Conservation (phyloP, 2,888 invertebrate genomes). For the Drosophila infuscata region DNA sequence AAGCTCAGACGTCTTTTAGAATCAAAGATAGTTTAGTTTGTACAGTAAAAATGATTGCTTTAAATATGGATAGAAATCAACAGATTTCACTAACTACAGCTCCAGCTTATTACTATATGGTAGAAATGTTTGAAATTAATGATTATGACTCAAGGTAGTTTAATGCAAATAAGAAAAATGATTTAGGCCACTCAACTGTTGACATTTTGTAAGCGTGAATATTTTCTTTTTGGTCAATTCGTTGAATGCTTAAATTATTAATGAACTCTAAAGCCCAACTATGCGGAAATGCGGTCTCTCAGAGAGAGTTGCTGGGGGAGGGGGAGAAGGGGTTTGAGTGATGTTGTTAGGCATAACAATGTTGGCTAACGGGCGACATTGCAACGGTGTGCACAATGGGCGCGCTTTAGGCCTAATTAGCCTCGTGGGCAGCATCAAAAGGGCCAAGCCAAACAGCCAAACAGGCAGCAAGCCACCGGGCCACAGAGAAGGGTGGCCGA, state of each 20-base stretch:
- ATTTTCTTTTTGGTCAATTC: constrained; percentile 3
- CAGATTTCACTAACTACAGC: background rate
- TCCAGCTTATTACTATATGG: background rate
- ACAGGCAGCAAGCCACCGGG: constrained; percentile 19
- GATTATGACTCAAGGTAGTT: constrained; percentile 23
- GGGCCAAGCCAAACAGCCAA: constrained; percentile 8
- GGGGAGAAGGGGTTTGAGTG: background rate
- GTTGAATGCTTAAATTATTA: constrained; percentile 60
- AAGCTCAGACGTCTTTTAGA: too few relatives aligned
- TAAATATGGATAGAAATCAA: background rate
- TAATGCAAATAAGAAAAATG: constrained; percentile 11
- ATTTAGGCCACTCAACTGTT: constrained; percentile 34
- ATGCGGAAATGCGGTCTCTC: constrained; percentile 33
- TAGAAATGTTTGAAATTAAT: constrained; percentile 32
- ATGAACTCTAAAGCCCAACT: constrained; percentile 53
- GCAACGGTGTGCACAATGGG: constrained; percentile 63
- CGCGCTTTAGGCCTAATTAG: constrained; percentile 76
- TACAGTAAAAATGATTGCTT: background rate
- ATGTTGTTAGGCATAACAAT: constrained; percentile 52
- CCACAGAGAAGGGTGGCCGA: constrained; percentile 27
- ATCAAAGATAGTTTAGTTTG: too few relatives aligned
- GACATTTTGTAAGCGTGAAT: constrained; percentile 26
- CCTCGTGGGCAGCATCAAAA: constrained; percentile 68
- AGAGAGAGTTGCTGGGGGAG: background rate
- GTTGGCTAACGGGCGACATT: constrained; percentile 48